These are phyloP conservation scores for Hylaea fasciaria DNA, from an alignment of 2,888 invertebrate genomes.

Conservation along the genomic window DNA sequence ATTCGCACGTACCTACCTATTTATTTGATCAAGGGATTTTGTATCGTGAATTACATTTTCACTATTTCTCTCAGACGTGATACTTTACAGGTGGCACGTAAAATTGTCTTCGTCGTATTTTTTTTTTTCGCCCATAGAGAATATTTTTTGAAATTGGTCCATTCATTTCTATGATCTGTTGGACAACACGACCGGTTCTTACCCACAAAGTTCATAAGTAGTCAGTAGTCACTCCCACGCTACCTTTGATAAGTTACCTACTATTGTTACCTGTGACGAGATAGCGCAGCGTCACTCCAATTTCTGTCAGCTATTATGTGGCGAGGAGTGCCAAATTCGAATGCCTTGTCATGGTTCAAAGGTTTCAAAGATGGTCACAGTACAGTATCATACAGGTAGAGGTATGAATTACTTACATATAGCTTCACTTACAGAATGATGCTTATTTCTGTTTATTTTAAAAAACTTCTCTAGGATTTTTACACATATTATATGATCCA, in stretches of 20 bases:
- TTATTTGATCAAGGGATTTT: constrained; percentile 26
- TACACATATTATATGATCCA: too few species aligned
- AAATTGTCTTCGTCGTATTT: too few species aligned
- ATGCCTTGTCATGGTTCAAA: constrained; percentile 2
- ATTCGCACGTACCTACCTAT: constrained; percentile 13
- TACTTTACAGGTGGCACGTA: too few species aligned
- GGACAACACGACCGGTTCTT: too few species aligned
- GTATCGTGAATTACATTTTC: constrained; percentile 23
- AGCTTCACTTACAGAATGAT: too few species aligned
- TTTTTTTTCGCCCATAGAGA: too few species aligned
- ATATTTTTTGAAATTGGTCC: too few species aligned
- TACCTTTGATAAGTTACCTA: not conserved
- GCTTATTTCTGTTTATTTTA: too few species aligned
- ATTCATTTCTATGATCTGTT: too few species aligned
- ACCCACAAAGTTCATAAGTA: too few species aligned
- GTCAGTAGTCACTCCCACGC: too few species aligned
- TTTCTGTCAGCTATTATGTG: constrained; percentile 10
- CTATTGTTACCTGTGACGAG: not conserved
- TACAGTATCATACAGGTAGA: not conserved
- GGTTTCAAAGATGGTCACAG: not conserved
- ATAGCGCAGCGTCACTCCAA: constrained; percentile 12
- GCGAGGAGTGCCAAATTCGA: constrained; percentile 5
- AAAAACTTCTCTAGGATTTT: too few species aligned
- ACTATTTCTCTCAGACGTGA: not conserved
- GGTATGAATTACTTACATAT: not conserved